Percentiles rank a stretch among this genome's conserved stretches.
These are phyloP conservation scores for Crax fasciolata DNA, from an alignment of 2,797 vertebrate species.

Conservation along the genomic window DNA sequence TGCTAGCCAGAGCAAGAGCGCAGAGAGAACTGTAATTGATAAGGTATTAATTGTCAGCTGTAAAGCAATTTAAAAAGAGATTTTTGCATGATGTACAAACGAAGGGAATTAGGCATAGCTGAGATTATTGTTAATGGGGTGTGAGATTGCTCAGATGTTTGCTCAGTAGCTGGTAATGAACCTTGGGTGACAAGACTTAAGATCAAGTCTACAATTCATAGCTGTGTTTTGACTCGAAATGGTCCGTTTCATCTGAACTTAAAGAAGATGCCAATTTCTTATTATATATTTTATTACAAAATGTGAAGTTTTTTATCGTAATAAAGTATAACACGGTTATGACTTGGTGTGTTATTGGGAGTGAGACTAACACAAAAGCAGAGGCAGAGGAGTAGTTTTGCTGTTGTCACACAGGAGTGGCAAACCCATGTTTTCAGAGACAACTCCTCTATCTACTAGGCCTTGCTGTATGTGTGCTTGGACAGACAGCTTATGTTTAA, in stretches of 20 bases:
- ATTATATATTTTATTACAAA: background rate
- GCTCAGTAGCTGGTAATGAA: background rate
- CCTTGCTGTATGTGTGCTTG: background rate
- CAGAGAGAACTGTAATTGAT: background rate
- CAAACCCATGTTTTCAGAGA: background rate
- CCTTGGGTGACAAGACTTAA: background rate
- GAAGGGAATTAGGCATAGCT: background rate
- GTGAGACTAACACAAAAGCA: background rate
- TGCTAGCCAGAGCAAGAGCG: background rate
- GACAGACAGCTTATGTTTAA: background rate
- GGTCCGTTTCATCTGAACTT: background rate
- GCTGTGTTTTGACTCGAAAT: background rate
- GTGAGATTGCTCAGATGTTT: conserved; percentile 23
- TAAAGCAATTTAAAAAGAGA: background rate
- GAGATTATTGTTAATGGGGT: conserved; percentile 9
- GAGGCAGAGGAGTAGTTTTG: background rate
- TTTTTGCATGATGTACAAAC: background rate
- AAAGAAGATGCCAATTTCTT: background rate
- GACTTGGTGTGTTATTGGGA: background rate
- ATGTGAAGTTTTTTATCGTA: conserved; percentile 4
- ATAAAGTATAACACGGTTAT: conserved; percentile 1
- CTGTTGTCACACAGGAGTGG: background rate
- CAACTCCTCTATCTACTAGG: background rate
- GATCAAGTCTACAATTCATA: background rate
- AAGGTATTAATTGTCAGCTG: conserved; percentile 11